Conservation (phyloP, 2,888 invertebrate species). For the Agonopterix arenella region DNA sequence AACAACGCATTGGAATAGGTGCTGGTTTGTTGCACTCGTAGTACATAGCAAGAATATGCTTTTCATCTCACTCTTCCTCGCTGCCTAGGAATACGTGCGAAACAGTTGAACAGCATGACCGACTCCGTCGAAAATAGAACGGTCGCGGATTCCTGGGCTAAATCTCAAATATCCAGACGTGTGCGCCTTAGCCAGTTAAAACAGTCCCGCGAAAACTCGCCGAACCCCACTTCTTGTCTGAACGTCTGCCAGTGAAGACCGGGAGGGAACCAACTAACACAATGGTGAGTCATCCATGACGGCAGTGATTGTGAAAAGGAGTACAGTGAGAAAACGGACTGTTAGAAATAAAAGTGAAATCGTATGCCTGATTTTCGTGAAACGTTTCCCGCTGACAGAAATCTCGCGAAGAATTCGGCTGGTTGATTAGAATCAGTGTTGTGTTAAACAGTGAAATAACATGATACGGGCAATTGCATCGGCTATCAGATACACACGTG, state of each 20-base stretch:
- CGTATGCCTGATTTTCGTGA: constrained; percentile 43
- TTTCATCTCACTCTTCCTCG: constrained; percentile 50
- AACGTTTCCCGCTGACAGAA: constrained; percentile 63
- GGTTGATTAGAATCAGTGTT: constrained; percentile 40
- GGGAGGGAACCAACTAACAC: constrained; percentile 79
- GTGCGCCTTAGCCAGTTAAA: constrained; percentile 86
- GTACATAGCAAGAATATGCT: constrained; percentile 30
- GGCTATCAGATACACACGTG: constrained; percentile 9
- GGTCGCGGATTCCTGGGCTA: constrained; percentile 76
- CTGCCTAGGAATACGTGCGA: constrained; percentile 27
- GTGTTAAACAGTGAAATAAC: constrained; percentile 52
- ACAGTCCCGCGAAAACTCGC: constrained; percentile 81
- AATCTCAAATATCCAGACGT: constrained; percentile 79
- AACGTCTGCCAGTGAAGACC: constrained; percentile 85
- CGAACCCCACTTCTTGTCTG: constrained; percentile 87
- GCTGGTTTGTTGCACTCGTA: constrained; percentile 36
- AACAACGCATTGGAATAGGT: constrained; percentile 45
- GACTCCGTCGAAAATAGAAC: constrained; percentile 72
- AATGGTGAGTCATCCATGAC: constrained; percentile 79
- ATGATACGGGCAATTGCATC: constrained; percentile 38
- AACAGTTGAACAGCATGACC: constrained; percentile 49
- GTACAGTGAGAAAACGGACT: constrained; percentile 64
- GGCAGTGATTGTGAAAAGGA: constrained; percentile 69
- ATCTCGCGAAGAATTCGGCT: constrained; percentile 38
- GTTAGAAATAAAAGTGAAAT: constrained; percentile 49